Conservation (phyloP, 2,797 vertebrate species). For the Trachurus trachurus region DNA sequence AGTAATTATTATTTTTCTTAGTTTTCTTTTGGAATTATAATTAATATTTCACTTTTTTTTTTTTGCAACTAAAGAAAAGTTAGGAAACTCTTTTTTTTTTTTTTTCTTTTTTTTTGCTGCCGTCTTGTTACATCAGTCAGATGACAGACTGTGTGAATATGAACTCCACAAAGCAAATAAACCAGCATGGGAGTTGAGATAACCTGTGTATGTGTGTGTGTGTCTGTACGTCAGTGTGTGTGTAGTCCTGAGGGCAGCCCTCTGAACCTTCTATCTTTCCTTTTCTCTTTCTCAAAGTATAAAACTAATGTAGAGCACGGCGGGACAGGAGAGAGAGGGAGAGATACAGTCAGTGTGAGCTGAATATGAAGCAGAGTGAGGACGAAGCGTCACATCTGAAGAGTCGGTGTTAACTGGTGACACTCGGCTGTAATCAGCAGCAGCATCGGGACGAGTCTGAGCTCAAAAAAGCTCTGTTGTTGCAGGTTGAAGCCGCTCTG, state of each 20-base stretch:
- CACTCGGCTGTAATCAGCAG: too few species aligned
- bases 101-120: background rate
- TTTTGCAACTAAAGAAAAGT: constrained; percentile 17
- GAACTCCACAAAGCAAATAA: constrained; percentile 59
- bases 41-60: background rate
- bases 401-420: too few species aligned
- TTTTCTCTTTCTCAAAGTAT: constrained; percentile 34
- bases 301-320: constrained; percentile 48
- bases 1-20: too few species aligned
- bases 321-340: constrained; percentile 48
- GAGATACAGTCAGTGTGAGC: constrained; percentile 31
- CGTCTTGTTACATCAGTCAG: constrained; percentile 34
- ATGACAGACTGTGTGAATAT: constrained; percentile 44
- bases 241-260: constrained; percentile 56
- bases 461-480: too few species aligned
- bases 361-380: constrained; percentile 44
- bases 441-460: too few species aligned
- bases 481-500: too few species aligned
- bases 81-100: background rate
- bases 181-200: constrained; percentile 45
- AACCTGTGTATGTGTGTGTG: constrained; percentile 23
- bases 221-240: constrained; percentile 15
- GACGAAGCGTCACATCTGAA: background rate
- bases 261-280: constrained; percentile 44
- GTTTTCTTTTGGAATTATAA: background rate